phyloP scores from a whole-genome alignment of 2,888 invertebrate species.

The Formica aserva region DNA sequence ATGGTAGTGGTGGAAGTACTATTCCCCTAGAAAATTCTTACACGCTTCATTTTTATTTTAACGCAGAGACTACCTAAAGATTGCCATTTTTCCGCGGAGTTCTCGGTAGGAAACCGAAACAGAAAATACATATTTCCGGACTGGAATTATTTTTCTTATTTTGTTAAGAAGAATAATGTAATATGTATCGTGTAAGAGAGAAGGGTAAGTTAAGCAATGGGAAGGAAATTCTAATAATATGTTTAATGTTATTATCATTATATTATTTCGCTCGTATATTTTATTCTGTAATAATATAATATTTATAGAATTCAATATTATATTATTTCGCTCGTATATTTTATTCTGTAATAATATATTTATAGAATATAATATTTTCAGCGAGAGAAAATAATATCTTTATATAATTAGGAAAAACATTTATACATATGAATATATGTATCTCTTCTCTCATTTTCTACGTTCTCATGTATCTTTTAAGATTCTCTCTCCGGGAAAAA shows the following conservation, averaged over 20 bases:
- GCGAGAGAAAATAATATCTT: not conserved
- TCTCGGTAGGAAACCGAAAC: not conserved
- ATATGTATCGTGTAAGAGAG: not conserved
- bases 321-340: not conserved
- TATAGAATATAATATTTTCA: not conserved
- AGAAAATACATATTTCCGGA: not conserved
- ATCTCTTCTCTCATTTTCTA: not conserved
- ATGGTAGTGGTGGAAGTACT: not conserved
- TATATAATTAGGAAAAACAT: not conserved
- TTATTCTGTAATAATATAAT: not conserved
- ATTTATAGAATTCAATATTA: no score
- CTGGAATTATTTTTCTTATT: not conserved
- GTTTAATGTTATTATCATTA: not conserved
- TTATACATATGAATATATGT: not conserved
- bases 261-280: not conserved
- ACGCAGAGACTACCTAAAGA: not conserved
- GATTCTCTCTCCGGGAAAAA: not conserved
- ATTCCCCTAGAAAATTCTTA: not conserved
- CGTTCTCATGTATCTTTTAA: not conserved
- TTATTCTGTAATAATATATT: not conserved
- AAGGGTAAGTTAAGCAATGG: not conserved
- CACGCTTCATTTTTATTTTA: not conserved
- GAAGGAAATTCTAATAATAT: not conserved
- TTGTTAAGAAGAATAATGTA: not conserved
- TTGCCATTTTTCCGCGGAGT: not conserved